Conservation (phyloP, 2,888 invertebrate species). For the Drosophila neoperkinsi region DNA sequence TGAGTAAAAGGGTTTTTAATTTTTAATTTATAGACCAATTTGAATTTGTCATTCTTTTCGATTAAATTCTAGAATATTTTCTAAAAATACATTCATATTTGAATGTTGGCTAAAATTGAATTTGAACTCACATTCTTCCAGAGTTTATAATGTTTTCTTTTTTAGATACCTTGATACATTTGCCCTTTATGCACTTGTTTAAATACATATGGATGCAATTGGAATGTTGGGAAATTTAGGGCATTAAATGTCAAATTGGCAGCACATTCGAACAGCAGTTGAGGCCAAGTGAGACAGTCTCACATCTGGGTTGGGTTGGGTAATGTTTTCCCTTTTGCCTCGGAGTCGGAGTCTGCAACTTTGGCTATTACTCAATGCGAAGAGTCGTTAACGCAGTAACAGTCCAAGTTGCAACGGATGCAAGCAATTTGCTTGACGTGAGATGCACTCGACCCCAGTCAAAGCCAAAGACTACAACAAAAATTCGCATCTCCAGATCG, state of each 20-base stretch:
- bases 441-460: constrained; percentile 51
- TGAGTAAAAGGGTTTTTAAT: no score
- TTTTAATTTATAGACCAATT: no score
- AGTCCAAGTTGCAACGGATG: constrained; percentile 54
- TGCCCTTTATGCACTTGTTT: neutral
- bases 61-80: neutral
- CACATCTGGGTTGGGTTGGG: constrained; percentile 37
- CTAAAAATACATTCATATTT: neutral
- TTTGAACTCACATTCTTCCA: neutral
- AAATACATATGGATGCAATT: neutral
- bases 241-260: constrained; percentile 53
- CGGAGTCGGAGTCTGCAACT: constrained; percentile 9
- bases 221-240: neutral
- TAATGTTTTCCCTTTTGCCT: constrained; percentile 35
- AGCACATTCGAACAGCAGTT: constrained; percentile 15
- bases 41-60: neutral
- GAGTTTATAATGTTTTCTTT: neutral
- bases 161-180: neutral
- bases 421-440: constrained; percentile 63
- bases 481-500: constrained; percentile 5
- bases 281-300: constrained; percentile 18
- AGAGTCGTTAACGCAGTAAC: constrained; percentile 1
- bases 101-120: neutral
- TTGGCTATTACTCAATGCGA: constrained; percentile 33
- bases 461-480: constrained; percentile 3